Evolutionary conservation across 2,113 vertebrate genomes (phyloP).

Genomic region (human): DNA sequence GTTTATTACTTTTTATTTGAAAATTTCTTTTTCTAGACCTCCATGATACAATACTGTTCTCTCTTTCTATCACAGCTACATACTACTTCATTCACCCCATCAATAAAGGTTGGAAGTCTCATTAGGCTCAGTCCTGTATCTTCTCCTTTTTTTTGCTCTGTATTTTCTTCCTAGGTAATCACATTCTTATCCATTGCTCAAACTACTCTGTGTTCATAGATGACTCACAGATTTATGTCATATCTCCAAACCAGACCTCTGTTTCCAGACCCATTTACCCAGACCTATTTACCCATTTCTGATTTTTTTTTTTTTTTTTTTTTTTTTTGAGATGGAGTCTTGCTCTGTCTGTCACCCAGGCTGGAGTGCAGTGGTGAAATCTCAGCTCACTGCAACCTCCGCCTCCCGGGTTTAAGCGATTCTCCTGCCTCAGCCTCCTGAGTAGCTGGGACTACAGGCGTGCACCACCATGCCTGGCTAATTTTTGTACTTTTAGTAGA

Average conservation of each 20-base stretch:
- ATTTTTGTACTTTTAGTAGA: no score
- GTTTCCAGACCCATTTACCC: neutral
- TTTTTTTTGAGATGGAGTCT: no score
- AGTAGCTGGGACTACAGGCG: no score
- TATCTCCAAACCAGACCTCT: neutral
- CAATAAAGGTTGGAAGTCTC: neutral
- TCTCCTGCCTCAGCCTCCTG: no score
- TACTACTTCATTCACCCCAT: neutral
- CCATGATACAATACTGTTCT: neutral
- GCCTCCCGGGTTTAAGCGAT: no score
- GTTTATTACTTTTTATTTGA: constrained; percentile 6
- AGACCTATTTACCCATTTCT: no score
- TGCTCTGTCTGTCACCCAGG: no score
- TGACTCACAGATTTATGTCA: neutral
- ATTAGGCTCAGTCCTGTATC: neutral
- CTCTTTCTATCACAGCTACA: neutral
- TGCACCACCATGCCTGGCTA: no score
- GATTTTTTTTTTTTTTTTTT: no score
- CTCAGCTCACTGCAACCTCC: no score
- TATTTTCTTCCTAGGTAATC: constrained; percentile 6
- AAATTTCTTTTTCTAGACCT: neutral
- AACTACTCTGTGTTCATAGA: neutral
- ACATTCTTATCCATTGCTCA: neutral
- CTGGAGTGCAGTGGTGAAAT: no score
- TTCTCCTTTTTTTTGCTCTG: neutral